Base-by-base conservation (phyloP, 2,888 invertebrate species). In the Ophion obscuratus region DNA sequence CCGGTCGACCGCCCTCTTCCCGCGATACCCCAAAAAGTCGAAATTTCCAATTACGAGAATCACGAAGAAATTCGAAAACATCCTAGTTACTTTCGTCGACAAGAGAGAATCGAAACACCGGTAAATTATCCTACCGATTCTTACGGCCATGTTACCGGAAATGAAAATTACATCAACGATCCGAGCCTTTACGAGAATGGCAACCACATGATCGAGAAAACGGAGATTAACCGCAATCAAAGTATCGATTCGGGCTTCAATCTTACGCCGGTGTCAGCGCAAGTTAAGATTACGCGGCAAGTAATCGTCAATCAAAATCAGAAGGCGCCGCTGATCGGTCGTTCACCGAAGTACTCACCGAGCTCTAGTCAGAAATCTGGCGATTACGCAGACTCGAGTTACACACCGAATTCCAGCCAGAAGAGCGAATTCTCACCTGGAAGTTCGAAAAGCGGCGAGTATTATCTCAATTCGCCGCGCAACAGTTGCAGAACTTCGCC, bases 381-480 rank as follows among this genome's bases (percentile, higher is more conserved):
- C 0, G 93, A 93, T 62, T 93, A 93, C 70, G 93, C 92, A 0
- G 93, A 93, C 20, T 93, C 93, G 2, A 92, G 91, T 79, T 93
- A 92, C 78, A 93, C 93, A 0, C 93, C 93, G 0, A 93, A 93
- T 71, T 93, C 93, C 4, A 93, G 93, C 62, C 93, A 93, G 76
- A 93, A 93, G 75, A 92, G 92, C 75, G 93, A 92, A 76, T 93
- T 93, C 78, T 93, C 93, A 4, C 93, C 93, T 1, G 89, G 91
- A 0, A 93, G 93, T 71, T 93, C 93, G 4, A 93, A 93, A 80
- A 93, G 93, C 80, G 93, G 93, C 4, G 93, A 93, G 61, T 93
- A 93, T 61, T 93, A 93, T 79, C 74, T 93, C 17, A 90, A 91
- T 67, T 92, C 90, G 2, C 90, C 92, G 0, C 83, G 92, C 6